Percentiles rank a stretch among this genome's conserved stretches.
These are phyloP conservation scores for Achatina immaculata DNA, from an alignment of 1,140 invertebrate genomes.

Conservation along the genomic window DNA sequence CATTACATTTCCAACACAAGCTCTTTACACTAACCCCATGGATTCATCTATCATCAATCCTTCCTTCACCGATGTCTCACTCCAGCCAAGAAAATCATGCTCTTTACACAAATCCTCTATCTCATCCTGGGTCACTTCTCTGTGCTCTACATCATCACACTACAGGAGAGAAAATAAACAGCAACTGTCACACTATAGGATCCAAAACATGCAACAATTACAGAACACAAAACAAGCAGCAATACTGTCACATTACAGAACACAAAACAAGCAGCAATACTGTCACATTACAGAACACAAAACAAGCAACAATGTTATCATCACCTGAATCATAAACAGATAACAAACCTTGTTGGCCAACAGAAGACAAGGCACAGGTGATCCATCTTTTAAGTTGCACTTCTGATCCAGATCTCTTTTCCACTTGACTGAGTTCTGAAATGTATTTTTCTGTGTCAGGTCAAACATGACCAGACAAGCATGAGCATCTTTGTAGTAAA, in stretches of 20 bases:
- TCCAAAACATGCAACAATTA: too few species aligned
- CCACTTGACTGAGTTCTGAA: conserved; percentile 76
- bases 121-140: conserved; percentile 75
- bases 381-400: conserved; percentile 74
- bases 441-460: conserved; percentile 75
- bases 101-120: conserved; percentile 76
- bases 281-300: too few species aligned
- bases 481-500: conserved; percentile 78
- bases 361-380: conserved; percentile 75
- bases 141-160: conserved; percentile 75
- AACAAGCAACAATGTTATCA: too few species aligned
- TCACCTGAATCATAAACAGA: neutral
- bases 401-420: conserved; percentile 77
- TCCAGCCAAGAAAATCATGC: conserved; percentile 77
- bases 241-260: too few species aligned
- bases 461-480: conserved; percentile 78
- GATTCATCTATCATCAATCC: conserved; percentile 76
- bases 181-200: too few species aligned
- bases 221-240: too few species aligned
- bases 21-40: conserved; percentile 65
- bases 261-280: too few species aligned
- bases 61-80: conserved; percentile 77
- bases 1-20: too few species aligned
- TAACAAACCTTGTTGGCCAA: conserved; percentile 76
- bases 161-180: conserved; percentile 46